A percentile compares a stretch with the other conserved stretches of the same genome.
Evolutionary conservation across 2,113 vertebrate genomes (phyloP).

Genomic region (Apteryx mantelli): DNA sequence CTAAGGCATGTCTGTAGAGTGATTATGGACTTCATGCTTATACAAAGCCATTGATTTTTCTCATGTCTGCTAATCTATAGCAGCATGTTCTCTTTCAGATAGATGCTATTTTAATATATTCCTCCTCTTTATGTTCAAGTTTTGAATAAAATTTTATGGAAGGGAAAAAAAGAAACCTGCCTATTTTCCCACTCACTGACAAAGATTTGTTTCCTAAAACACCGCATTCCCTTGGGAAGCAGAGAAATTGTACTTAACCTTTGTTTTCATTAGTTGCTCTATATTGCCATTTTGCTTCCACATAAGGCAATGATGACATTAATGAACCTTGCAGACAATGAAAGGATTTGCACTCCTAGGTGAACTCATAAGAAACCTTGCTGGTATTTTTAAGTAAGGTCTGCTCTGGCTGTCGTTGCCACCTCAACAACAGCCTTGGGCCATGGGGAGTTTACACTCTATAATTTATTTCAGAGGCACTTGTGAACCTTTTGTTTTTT

Average conservation of each 20-base stretch:
- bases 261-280: conserved; percentile 18
- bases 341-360: background rate
- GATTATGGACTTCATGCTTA: conserved; percentile 52
- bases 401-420: background rate
- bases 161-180: background rate
- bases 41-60: conserved; percentile 68
- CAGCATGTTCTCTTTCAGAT: background rate
- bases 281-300: conserved; percentile 7
- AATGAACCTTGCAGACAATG: background rate
- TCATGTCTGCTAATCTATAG: conserved; percentile 13
- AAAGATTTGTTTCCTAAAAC: conserved; percentile 2
- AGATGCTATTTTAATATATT: background rate
- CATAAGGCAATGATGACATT: background rate
- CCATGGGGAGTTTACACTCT: background rate
- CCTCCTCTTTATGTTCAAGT: background rate
- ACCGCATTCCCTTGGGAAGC: background rate
- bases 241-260: conserved; percentile 14
- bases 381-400: background rate
- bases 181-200: background rate
- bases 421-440: background rate
- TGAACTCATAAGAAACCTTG: background rate
- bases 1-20: conserved; percentile 20
- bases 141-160: background rate
- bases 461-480: background rate
- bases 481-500: background rate